Evolutionary conservation across 2,113 vertebrate genomes (phyloP), one percentile per base, ranked within the genome.

Genomic region (Trogon surrucura): DNA sequence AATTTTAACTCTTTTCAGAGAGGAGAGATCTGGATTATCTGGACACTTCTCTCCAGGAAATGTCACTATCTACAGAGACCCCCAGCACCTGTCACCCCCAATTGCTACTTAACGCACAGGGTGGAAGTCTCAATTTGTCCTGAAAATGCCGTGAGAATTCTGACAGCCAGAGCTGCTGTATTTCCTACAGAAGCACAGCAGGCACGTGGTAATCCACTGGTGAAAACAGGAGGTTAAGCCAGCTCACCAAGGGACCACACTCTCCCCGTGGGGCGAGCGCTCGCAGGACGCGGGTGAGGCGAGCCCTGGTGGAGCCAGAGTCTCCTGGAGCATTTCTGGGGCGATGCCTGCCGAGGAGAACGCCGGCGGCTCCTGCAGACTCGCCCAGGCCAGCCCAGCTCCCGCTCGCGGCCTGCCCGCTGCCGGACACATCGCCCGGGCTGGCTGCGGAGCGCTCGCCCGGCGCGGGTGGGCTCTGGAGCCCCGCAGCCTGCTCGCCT

Each of bases 331-430:
- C 20, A 1, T 7, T 61, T 14, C 89, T 21, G 79, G 29, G 88
- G 17, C 26, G 58, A 45, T 3, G 67, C 30, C 84, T 60, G 51
- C 2, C 29, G 9, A 11, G 92, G 83, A 56, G 83, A 27, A 86
- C 21, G 72, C 72, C 57, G 64, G 85, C 91, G 71, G 93, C 69
- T 78, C 93, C 91, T 73, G 53, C 6, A 56, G n/a, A 22, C 89
- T 60, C 93, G 93, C 88, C 95, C 11, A 4, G 93, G 75, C 96
- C 82, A 47, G 48, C 44, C 22, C 78, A 26, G 73, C 80, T 74
- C 50, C 84, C 26, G 73, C 80, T 32, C 26, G 1, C 47, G 6
- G 41, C 0, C 4, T 7, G 67, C 41, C 85, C 91, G 41, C 7
- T 2, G 11, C 71, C 57, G 95, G 88, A 51, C 92, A 77, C 19